Percentiles rank a stretch among this genome's conserved stretches.
These are phyloP conservation scores for Cistogaster globosa DNA, from an alignment of 2,888 invertebrate species.

Conservation along the genomic window DNA sequence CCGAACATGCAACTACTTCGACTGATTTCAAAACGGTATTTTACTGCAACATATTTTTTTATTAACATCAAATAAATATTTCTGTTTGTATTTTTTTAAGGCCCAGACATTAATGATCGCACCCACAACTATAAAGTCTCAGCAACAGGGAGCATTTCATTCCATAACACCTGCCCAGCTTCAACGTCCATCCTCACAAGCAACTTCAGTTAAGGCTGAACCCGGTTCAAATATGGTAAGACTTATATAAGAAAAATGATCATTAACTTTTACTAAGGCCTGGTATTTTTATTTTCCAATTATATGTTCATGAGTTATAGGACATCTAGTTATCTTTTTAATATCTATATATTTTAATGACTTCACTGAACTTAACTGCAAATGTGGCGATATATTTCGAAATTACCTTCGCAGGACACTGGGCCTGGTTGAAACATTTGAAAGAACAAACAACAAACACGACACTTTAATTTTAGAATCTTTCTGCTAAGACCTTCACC, in stretches of 20 bases:
- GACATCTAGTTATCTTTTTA: background rate
- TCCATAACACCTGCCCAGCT: slow-evolving; percentile 78
- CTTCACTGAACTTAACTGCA: background rate
- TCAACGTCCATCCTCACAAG: slow-evolving; percentile 78
- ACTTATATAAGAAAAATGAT: background rate
- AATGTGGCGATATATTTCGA: no score
- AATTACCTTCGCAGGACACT: no score
- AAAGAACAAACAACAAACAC: no score
- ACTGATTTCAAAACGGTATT: slow-evolving; percentile 60
- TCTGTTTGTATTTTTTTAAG: slow-evolving; percentile 62
- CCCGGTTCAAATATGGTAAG: slow-evolving; percentile 80
- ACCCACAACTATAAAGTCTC: slow-evolving; percentile 73
- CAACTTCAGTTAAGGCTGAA: slow-evolving; percentile 81
- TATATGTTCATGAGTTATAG: background rate
- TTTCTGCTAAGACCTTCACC: no score
- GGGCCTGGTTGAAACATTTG: no score
- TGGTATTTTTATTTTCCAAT: background rate
- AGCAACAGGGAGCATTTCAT: slow-evolving; percentile 77
- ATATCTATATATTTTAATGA: background rate
- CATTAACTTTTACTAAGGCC: background rate
- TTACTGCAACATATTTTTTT: background rate
- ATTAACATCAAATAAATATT: background rate
- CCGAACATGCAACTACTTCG: slow-evolving; percentile 33
- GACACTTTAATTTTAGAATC: no score
- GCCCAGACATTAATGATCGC: slow-evolving; percentile 76